A percentile compares a stretch with the other conserved stretches of the same genome.
These are phyloP conservation scores for Apodemus agrarius DNA, from an alignment of 2,797 vertebrate genomes.

Conservation along the genomic window DNA sequence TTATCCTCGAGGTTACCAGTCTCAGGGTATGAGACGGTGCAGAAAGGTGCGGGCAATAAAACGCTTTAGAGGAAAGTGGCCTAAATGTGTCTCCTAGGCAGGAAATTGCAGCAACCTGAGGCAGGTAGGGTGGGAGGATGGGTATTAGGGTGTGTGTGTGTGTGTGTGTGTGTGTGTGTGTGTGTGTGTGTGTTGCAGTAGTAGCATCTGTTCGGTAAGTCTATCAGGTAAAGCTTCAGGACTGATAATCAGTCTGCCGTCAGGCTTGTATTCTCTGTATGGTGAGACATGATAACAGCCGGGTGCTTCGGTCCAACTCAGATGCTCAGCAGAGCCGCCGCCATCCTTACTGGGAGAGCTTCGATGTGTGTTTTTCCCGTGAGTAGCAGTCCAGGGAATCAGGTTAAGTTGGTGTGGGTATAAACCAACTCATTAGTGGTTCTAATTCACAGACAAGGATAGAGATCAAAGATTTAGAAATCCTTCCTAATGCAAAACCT, in stretches of 20 bases:
- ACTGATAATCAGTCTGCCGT: not conserved
- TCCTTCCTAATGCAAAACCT: not conserved
- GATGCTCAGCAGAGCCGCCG: not conserved
- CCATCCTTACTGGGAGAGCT: not conserved
- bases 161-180: too few species aligned
- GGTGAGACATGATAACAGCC: not conserved
- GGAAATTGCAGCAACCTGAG: not conserved
- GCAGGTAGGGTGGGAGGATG: not conserved
- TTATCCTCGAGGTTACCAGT: not conserved
- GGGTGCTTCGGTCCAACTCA: not conserved
- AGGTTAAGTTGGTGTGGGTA: not conserved
- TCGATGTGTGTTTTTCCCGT: not conserved
- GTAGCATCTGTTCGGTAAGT: not conserved
- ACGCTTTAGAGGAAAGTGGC: not conserved
- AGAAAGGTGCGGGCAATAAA: not conserved
- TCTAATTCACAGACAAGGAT: not conserved
- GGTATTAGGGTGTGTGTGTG: too few species aligned
- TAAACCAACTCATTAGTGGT: not conserved
- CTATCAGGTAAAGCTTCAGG: not conserved
- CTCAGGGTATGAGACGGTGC: not conserved
- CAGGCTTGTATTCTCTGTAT: not conserved
- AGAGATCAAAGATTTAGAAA: not conserved
- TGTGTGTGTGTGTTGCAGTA: not conserved
- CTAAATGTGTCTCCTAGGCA: not conserved
- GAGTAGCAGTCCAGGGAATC: not conserved